Evolutionary conservation across 1,140 invertebrate genomes (phyloP).

Genomic region (Diabrotica undecimpunctata): DNA sequence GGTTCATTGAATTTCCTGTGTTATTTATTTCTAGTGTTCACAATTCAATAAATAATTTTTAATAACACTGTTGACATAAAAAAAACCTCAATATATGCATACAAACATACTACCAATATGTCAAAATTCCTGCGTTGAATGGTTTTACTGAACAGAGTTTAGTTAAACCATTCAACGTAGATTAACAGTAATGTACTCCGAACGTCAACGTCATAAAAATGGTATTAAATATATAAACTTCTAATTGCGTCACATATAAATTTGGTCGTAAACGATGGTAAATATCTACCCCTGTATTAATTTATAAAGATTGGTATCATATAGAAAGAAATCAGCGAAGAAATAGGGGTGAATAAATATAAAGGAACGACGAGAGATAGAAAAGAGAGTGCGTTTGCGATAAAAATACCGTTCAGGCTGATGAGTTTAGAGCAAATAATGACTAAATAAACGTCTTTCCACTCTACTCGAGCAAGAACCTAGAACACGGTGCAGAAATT

Average conservation of each 20-base stretch:
- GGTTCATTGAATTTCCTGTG: too few relatives aligned
- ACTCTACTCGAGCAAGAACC: conserved; percentile 13
- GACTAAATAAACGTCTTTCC: conserved; percentile 18
- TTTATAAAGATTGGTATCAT: conserved; percentile 7
- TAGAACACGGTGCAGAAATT: background rate
- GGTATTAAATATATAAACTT: background rate
- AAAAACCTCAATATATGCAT: too few relatives aligned
- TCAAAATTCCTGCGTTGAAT: too few relatives aligned
- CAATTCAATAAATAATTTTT: too few relatives aligned
- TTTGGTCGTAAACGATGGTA: background rate
- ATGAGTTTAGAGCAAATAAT: conserved; percentile 17
- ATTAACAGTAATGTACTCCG: too few relatives aligned
- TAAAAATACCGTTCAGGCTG: conserved; percentile 12
- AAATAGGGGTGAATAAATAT: conserved; percentile 17
- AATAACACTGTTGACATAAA: too few relatives aligned
- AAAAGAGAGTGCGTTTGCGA: conserved; percentile 6
- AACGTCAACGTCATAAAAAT: background rate
- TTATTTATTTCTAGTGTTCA: too few relatives aligned
- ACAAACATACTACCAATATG: too few relatives aligned
- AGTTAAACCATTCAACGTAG: too few relatives aligned
- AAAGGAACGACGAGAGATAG: background rate
- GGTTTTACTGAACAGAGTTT: too few relatives aligned
- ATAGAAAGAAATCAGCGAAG: conserved; percentile 6
- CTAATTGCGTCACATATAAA: background rate
- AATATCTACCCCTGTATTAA: conserved; percentile 5